Evolutionary conservation across 2,797 vertebrate species (phyloP), one percentile per base, ranked within the genome.

Genomic region (Ctenopoma multispine): DNA sequence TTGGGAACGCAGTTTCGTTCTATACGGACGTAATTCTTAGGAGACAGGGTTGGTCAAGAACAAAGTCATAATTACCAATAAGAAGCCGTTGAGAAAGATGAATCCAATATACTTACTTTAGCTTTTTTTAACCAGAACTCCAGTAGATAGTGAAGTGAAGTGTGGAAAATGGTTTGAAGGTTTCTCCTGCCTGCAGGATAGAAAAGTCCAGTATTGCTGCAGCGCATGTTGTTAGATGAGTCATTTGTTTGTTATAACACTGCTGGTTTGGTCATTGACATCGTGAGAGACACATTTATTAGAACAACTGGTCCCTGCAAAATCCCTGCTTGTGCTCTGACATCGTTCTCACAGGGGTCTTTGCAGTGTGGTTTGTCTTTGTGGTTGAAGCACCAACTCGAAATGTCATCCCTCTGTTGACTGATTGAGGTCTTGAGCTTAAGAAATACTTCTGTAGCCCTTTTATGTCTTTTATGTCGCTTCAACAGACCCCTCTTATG

Each of bases 351-450:
- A 18, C 54, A 47, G 38, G 24, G 47, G 48, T 57, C 21, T 21
- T 27, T 3, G 46, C 50, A 29, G 20, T 11, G 20, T 0, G 18
- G 43, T 48, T 60, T 78, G 29, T 74, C 44, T 74, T 31, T 54
- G 20, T n/a, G 34, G 55, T 31, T 51, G 60, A n/a, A 72, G 47
- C 46, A 27, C 47, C 24, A 27, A n/a, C n/a, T n/a, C n/a, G n/a
- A n/a, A n/a, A n/a, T n/a, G n/a, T n/a, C n/a, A n/a, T n/a, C n/a
- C n/a, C n/a, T n/a, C n/a, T 77, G 49, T 7, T 72, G 76, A 75
- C 73, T 84, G 79, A 82, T 68, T 72, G 74, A 78, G 74, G 79
- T 77, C 76, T 69, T 34, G 29, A 57, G 69, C 53, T 54, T 24
- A 27, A 71, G 54, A 73, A 70, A 74, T 36, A 29, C 0, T 60